Evolutionary conservation across 2,797 vertebrate species (phyloP).

Genomic region (Alcedo atthis): DNA sequence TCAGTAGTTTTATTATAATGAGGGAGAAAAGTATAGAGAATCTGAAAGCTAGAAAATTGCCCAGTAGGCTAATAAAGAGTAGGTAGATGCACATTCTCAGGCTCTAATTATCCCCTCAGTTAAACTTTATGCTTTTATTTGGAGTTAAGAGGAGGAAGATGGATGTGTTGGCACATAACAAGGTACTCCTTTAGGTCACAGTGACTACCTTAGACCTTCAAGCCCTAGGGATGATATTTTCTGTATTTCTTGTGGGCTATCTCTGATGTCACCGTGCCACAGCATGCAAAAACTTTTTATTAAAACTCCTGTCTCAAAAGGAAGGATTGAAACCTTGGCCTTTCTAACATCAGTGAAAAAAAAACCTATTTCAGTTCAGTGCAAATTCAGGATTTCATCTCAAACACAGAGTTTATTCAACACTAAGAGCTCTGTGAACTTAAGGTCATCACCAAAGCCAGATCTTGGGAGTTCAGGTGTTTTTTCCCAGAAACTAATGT

Average conservation of each 20-base stretch:
- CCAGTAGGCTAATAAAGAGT: neutral
- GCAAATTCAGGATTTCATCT: constrained; percentile 20
- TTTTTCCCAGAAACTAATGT: neutral
- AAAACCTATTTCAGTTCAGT: constrained; percentile 7
- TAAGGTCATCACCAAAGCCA: constrained; percentile 5
- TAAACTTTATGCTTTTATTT: constrained; percentile 3
- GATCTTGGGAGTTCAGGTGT: neutral
- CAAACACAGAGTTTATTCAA: neutral
- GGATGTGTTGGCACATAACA: neutral
- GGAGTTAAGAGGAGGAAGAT: neutral
- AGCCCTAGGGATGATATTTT: neutral
- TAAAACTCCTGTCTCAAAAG: constrained; percentile 2
- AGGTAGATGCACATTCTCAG: neutral
- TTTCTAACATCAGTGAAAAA: neutral
- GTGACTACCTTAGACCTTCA: neutral
- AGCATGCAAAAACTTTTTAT: constrained; percentile 8
- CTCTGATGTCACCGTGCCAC: neutral
- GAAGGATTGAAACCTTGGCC: neutral
- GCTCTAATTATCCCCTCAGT: neutral
- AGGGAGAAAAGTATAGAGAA: neutral
- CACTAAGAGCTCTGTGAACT: neutral
- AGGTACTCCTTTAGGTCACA: neutral
- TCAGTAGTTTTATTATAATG: neutral
- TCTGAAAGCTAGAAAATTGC: neutral
- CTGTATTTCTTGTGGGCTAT: neutral